Base-by-base conservation (phyloP, 2,797 vertebrate species). In the Delichon dasypus region DNA sequence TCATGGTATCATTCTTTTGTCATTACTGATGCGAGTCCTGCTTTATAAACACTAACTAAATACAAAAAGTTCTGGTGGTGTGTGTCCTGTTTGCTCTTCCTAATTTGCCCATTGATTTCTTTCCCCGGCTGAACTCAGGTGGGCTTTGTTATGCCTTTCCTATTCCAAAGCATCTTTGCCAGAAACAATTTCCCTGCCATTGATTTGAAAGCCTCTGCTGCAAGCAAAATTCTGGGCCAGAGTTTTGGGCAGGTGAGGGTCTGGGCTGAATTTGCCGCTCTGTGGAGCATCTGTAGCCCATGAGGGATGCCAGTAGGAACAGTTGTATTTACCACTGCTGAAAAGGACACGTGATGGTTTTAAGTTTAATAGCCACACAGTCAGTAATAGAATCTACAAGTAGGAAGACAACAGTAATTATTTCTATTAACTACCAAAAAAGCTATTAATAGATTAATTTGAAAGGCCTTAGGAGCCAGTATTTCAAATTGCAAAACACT, bases 311-410 rank as follows among this genome's bases (percentile, higher is more conserved):
- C 70, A 50, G 7, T n/a, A 30, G 76, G 45, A 57, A 3, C 32
- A 38, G 34, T 26, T 51, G 25, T 19, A 18, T 89, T 83, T 90
- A 25, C 38, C 36, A 22, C 25, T 9, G 1, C 54, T 83, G 66
- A 13, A 67, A 74, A 54, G 11, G 6, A 10, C n/a, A 12, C 0
- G 2, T 4, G 7, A 5, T 1, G 2, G 12, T 71, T 73, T 81
- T n/a, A 44, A 60, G 19, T 77, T 82, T 42, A 78, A 1, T 54
- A 12, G 14, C 82, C n/a, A 36, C 32, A 53, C 16, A 36, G 44
- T 64, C 38, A 27, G 7, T 45, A n/a, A n/a, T 67, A 70, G 60
- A 67, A 53, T 55, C 45, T 73, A 26, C 22, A 23, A 34, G 12
- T 75, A 44, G 72, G 34, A 88, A 32, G 44, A 23, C 38, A 51